Base-by-base conservation (phyloP, 2,113 vertebrate species). In the Sitta europaea region DNA sequence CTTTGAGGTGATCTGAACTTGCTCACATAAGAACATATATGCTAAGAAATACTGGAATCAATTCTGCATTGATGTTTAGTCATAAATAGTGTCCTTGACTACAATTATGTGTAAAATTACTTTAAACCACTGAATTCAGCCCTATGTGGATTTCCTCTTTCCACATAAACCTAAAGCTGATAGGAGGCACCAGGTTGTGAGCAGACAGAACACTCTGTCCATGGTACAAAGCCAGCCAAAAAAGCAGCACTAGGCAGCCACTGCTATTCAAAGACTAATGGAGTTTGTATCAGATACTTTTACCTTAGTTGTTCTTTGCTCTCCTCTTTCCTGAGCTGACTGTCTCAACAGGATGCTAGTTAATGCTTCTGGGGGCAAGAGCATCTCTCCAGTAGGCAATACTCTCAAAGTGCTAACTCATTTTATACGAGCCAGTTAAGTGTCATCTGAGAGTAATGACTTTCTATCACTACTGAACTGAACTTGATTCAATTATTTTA, bases 381-480 rank as follows among this genome's bases (percentile, higher is more conserved):
- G 9, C 40, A 68, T 13, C 31, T 36, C 36, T 68, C 25, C 42
- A 48, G 40, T 12, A 57, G 70, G 31, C 62, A 82, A 59, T 38
- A 61, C 16, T 85, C n/a, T 90, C 15, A 1, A 40, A 72, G 77
- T n/a, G 27, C 31, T 89, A 87, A 72, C 40, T 88, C 57, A 84
- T 96, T 96, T 92, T 88, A 70, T 24, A 77, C 54, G 72, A 85
- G 63, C 19, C 62, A 86, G 50, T 83, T 88, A 94, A 77, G 45
- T 86, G 70, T 20, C 68, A 73, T 48, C 33, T 59, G 48, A 68
- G 24, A 86, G 33, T 85, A 95, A 94, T 79, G 74, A 88, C 88
- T 92, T 97, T 74, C 51, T 63, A 45, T 76, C 45, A 20, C 58
- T 78, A n/a, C 54, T 84, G 68, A 94, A 75, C 43, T 74, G n/a